These are phyloP conservation scores for Lucifuga dentata DNA, from an alignment of 2,113 vertebrate species.

Conservation along the genomic window DNA sequence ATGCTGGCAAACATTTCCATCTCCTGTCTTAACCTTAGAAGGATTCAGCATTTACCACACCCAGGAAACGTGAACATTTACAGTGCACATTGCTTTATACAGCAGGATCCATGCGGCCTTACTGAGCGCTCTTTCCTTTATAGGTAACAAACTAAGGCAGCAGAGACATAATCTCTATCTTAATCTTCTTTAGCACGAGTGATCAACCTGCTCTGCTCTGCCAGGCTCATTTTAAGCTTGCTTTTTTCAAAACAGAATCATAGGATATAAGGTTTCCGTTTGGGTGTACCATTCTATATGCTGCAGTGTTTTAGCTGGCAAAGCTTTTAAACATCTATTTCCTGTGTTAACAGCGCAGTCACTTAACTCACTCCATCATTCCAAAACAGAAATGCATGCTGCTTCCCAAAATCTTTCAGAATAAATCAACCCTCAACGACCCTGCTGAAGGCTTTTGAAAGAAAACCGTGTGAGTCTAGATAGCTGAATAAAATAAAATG, in stretches of 20 bases:
- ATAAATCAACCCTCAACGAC: slow-evolving; percentile 22
- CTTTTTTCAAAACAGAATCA: slow-evolving; percentile 39
- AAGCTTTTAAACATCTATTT: slow-evolving; percentile 45
- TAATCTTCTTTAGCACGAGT: slow-evolving; percentile 26
- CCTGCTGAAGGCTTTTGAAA: background rate
- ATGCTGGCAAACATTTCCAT: slow-evolving; percentile 24
- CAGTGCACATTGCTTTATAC: slow-evolving; percentile 46
- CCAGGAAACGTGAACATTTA: slow-evolving; percentile 53
- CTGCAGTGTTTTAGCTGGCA: slow-evolving; percentile 51
- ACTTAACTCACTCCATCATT: slow-evolving; percentile 45
- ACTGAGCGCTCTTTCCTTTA: slow-evolving; percentile 40
- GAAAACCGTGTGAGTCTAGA: slow-evolving; percentile 8
- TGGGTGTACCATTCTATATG: slow-evolving; percentile 24
- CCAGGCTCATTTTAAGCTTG: slow-evolving; percentile 19
- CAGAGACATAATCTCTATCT: slow-evolving; percentile 29
- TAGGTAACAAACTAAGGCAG: slow-evolving; percentile 29
- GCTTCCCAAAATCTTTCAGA: slow-evolving; percentile 9
- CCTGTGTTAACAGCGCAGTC: slow-evolving; percentile 47
- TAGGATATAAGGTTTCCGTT: slow-evolving; percentile 24
- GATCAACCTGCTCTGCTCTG: slow-evolving; percentile 13
- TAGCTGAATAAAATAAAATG: slow-evolving; percentile 38
- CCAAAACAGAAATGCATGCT: slow-evolving; percentile 9
- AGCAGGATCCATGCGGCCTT: slow-evolving; percentile 33
- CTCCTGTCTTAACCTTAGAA: slow-evolving; percentile 42
- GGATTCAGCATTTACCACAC: slow-evolving; percentile 17